Base-by-base conservation (phyloP, 64 coral and sea anemone genomes). In the Cladopsammia gracilis region DNA sequence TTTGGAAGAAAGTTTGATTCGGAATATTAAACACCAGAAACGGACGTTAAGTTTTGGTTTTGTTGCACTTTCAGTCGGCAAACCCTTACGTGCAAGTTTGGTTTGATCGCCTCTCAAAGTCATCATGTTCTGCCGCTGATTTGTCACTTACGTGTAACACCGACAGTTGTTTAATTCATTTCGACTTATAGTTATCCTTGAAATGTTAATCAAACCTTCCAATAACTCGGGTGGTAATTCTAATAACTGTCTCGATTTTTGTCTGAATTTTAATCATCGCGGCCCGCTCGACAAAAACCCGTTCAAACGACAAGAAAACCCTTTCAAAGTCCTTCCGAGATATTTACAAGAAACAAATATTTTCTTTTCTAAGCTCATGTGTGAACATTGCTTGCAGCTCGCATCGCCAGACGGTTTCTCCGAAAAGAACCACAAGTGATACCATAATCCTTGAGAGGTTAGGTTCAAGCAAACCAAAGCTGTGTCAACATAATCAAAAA, bases 401-500 rank as follows among this genome's bases (percentile, higher is more conserved):
- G 5, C 16, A 47, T 22, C 34, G 15, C 16, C 57, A 46, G 59
- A 60, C 54, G 26, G 15, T 82, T 82, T 43, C 18, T 82, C 26
- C 3, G 75, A 23, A 57, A 54, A 57, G 7, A 47, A 46, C 59
- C 58, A 9, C n/a, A 16, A 13, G 15, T 24, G 72, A 75, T 77
- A 13, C 10, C 26, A 58, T 64, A 20, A 44, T 64, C 26, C 12
- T 25, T 45, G 1, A 82, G 34, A 64, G 42, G 15, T 64, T 47
- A 23, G 44, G 43, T 68, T 67, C 62, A 84, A 22, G 62, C 44
- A 84, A 45, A 67, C 26, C 54, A 62, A 84, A 68, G 80, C 80
- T 84, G 61, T 84, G 80, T 84, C 80, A 84, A 84, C 62, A 84
- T 84, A 60, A 84, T 84, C 80, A 84, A 68, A 82, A 66, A 52